phyloP scores from a whole-genome alignment of 92 coral and sea anemone species.

The Chrysogorgia sp. region DNA sequence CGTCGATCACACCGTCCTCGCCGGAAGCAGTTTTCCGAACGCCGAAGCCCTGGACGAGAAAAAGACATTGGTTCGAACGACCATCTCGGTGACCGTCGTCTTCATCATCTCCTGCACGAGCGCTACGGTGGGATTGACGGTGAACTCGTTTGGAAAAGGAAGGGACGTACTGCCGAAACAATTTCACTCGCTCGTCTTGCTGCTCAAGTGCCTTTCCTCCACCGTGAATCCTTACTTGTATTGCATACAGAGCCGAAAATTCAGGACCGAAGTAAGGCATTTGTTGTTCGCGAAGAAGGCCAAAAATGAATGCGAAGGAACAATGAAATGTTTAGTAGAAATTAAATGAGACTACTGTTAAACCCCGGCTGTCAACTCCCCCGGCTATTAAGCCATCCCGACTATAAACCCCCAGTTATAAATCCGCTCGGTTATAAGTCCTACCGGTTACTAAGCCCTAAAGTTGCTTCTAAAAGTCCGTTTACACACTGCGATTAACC shows the following conservation, averaged over 20 bases:
- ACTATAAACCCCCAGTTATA: too few species aligned
- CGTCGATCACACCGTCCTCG: slow-evolving; percentile 31
- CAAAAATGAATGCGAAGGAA: slow-evolving; percentile 13
- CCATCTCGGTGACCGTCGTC: slow-evolving; percentile 20
- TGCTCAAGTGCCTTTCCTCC: slow-evolving; percentile 30
- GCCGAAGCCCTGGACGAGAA: slow-evolving; percentile 32
- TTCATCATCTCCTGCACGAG: slow-evolving; percentile 38
- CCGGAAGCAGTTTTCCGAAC: slow-evolving; percentile 23
- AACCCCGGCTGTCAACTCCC: too few species aligned
- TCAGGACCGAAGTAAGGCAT: slow-evolving; percentile 19
- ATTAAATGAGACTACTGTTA: background rate
- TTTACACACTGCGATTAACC: too few species aligned
- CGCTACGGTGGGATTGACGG: slow-evolving; percentile 37
- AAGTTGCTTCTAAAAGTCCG: too few species aligned
- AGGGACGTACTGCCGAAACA: slow-evolving; percentile 27
- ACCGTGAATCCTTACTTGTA: slow-evolving; percentile 42
- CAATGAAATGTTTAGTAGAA: background rate
- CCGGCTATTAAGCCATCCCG: too few species aligned
- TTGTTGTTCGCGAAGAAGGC: slow-evolving; percentile 3
- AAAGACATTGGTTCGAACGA: slow-evolving; percentile 33
- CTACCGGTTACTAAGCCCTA: too few species aligned
- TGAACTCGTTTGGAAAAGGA: slow-evolving; percentile 37
- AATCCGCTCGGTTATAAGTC: too few species aligned
- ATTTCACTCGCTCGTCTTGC: slow-evolving; percentile 21
- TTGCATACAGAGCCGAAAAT: slow-evolving; percentile 27